Base-by-base conservation (phyloP, 1,140 invertebrate species). In the Hylaeus volcanicus region DNA sequence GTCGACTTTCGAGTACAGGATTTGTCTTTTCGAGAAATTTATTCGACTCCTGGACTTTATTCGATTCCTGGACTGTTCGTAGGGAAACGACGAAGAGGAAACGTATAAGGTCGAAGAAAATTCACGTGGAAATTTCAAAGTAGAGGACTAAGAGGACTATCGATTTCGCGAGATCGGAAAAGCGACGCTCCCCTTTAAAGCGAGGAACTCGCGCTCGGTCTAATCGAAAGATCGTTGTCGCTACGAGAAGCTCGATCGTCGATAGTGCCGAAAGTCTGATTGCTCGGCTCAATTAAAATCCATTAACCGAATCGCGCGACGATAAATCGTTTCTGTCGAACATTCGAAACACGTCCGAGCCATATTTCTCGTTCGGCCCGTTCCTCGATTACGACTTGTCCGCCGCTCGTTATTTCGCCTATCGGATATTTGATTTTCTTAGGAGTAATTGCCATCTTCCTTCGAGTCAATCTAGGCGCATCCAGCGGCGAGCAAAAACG, bases 201-300 rank as follows among this genome's bases (percentile, higher is more conserved):
- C 56, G 60, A 72, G 58, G 4, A 5, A 3, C 9, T 37, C 45
- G 9, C 5, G 48, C 41, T 64, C 14, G 15, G 37, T 45, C 60
- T 60, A 53, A 48, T 79, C 76, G 63, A 39, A 56, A 68, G 64
- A 68, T 75, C 51, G 74, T 68, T 48, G 37, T 81, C 65, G 60
- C 26, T 11, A 5, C 53, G 45, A 45, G 60, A 26, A 56, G 5
- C 39, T 66, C 9, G 79, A 70, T 60, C 45, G 55, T 51, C 58
- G 60, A 48, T 55, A 72, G 72, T 39, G 51, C 51, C 12, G 75
- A 71, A 72, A 76, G 74, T 9, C n/a, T 63, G 64, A 86, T 83
- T 81, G 61, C 69, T 65, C 15, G 80, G 78, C 64, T 85, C 83
- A 82, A 89, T 88, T 84, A 85, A 61, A 63, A 45, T 11, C 82